Evolutionary conservation across 2,888 invertebrate species (phyloP).

Genomic region (Tenthredo mesomela): DNA sequence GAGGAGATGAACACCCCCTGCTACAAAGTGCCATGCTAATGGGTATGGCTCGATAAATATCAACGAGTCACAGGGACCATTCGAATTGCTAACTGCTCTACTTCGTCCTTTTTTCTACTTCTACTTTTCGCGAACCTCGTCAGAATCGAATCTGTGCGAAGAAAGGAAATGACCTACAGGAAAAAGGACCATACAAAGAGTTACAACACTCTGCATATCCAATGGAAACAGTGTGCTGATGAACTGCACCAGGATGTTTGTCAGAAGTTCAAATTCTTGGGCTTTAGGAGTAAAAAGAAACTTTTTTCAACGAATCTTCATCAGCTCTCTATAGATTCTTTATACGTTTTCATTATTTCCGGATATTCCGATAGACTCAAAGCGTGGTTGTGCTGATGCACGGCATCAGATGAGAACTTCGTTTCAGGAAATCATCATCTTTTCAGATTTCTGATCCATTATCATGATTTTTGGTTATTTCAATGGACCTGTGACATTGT

Average conservation of each 20-base stretch:
- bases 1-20: conserved; percentile 28
- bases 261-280: neutral
- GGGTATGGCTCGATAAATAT: conserved; percentile 53
- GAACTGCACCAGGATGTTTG: neutral
- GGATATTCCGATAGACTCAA: neutral
- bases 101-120: neutral
- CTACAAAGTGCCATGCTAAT: conserved; percentile 53
- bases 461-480: neutral
- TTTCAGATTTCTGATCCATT: neutral
- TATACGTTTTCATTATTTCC: neutral
- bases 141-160: conserved; percentile 26
- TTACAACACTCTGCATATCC: neutral
- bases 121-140: neutral
- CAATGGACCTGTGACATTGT: neutral
- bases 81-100: conserved; percentile 43
- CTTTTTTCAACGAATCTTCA: neutral
- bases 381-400: neutral
- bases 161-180: neutral
- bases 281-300: neutral
- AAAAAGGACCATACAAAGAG: neutral
- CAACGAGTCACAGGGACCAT: conserved; percentile 49
- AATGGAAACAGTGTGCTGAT: neutral
- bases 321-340: neutral
- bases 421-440: neutral
- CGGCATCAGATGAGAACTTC: neutral